Evolutionary conservation across 37 sponge, comb jelly and placozoan genomes (phyloP), one percentile per base, ranked within the genome.

Genomic region (Aplysina aerophoba): DNA sequence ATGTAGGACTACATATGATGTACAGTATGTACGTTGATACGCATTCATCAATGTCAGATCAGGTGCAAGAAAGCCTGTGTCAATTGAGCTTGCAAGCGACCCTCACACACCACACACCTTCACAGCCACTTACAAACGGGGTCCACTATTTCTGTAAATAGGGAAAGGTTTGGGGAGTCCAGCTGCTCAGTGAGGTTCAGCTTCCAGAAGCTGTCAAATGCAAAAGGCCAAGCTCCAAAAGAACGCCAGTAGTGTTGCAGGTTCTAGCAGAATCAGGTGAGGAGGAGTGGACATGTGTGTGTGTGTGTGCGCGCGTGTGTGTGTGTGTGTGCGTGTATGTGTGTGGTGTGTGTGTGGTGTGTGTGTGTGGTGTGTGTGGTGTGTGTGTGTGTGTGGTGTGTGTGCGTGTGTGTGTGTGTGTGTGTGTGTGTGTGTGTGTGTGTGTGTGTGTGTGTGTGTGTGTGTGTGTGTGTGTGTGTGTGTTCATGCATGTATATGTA

Each of bases 201-300:
- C 0, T 89, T 87, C 8, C 59, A 63, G 60, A 94, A 97, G 72
- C 94, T 94, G 15, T 92, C 62, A 59, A 97, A 94, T 21, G 97
- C 97, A 90, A 94, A 97, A 13, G 94, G 92, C 97, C 97, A 97
- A 0, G 90, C 91, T 82, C 93, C 97, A 67, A 82, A 74, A 6
- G 94, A 72, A 17, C 93, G 87, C 59, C 87, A 97, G 38, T 82
- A 81, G 62, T 97, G 97, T 66, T 94, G 94, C 35, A 94, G 57
- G 34, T 92, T 92, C 96, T 94, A 59, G 41, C 28, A 69, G 33
- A 11, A 25, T 14, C 4, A 62, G 27, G 25, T 14, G 25, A 11
- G 12, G 4, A 62, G 5, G 63, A 6, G 27, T 62, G 63, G 2
- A 4, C n/a, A 28, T 62, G 63, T 62, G 63, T 62, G 11, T 13